Base-by-base conservation (phyloP, 2,113 vertebrate species). In the Coptodon rendalli region DNA sequence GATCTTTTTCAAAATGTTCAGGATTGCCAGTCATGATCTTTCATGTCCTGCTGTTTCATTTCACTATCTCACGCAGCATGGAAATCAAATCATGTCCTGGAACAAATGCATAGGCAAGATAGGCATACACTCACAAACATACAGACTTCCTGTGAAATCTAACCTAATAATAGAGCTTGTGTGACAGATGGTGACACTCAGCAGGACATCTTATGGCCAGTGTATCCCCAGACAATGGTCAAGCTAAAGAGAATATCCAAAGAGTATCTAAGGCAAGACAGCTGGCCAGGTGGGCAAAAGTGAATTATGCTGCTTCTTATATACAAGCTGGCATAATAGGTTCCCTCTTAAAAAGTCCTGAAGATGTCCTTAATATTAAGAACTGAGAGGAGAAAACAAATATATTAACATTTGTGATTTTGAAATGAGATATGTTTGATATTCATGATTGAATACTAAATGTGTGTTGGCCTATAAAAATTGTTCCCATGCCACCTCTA, bases 151-250 rank as follows among this genome's bases (percentile, higher is more conserved):
- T 89, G 63, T 85, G 63, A 84, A 85, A 86, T 89, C 79, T 91
- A 93, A 94, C 85, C 81, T 89, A 89, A 90, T 92, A 90, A 59
- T 59, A 66, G 85, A 81, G 59, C 54, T 81, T 57, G 73, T 87
- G 86, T 86, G 90, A 91, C 93, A 91, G 86, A 34, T 53, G 71
- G 81, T 87, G 91, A 94, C 90, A 86, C 34, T 89, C 84, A 48
- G 82, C 92, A 95, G 93, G 53, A 82, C 80, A 53, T 86, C 76
- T 82, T 50, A 80, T 76, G 81, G 66, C 66, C 43, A 34, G 45
- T 56, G 38, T 87, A 71, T 91, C 89, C 61, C 19, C 45, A 83
- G 45, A 82, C 76, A 29, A 90, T 85, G 78, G 85, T 84, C 87
- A 86, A 6, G 54, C 57, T 61, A 31, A 82, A 53, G 40, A 78